Percentiles rank a stretch among this genome's conserved stretches.
These are phyloP conservation scores for Ceyx cyanopectus DNA, from an alignment of 2,113 vertebrate species.

Conservation along the genomic window DNA sequence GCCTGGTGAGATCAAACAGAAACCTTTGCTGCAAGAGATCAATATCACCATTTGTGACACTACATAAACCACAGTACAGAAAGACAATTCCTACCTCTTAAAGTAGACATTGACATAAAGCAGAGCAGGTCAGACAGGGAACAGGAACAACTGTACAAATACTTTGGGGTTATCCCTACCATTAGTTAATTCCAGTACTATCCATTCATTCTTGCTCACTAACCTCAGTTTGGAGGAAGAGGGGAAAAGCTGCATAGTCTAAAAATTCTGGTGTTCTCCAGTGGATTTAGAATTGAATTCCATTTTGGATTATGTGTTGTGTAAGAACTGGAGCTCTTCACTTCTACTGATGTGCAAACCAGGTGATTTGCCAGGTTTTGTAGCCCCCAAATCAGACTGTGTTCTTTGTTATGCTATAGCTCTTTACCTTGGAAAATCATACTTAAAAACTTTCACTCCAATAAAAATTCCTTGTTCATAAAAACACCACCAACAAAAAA, in stretches of 20 bases:
- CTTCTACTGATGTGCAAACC: not conserved
- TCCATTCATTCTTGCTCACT: not conserved
- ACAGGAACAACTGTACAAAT: slow-evolving; percentile 35
- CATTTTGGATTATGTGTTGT: not conserved
- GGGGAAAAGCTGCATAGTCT: not conserved
- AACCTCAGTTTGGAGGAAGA: not conserved
- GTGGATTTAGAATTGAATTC: not conserved
- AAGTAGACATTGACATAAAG: slow-evolving; percentile 32
- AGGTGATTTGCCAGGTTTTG: not conserved
- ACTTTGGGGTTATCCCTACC: not conserved
- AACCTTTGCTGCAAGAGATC: slow-evolving; percentile 18
- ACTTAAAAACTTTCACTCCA: not conserved
- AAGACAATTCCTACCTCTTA: slow-evolving; percentile 27
- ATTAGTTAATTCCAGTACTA: not conserved
- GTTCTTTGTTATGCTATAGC: not conserved
- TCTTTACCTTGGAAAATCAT: not conserved
- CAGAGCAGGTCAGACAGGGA: slow-evolving; percentile 55
- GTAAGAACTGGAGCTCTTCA: not conserved
- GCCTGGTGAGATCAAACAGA: slow-evolving; percentile 41
- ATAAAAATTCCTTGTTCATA: not conserved
- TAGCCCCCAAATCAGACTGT: not conserved
- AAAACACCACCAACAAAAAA: not conserved
- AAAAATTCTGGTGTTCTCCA: not conserved
- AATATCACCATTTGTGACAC: slow-evolving; percentile 36
- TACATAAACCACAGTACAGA: slow-evolving; percentile 38